Conservation (phyloP, 2,888 invertebrate species). For the Octodonta nipae region DNA sequence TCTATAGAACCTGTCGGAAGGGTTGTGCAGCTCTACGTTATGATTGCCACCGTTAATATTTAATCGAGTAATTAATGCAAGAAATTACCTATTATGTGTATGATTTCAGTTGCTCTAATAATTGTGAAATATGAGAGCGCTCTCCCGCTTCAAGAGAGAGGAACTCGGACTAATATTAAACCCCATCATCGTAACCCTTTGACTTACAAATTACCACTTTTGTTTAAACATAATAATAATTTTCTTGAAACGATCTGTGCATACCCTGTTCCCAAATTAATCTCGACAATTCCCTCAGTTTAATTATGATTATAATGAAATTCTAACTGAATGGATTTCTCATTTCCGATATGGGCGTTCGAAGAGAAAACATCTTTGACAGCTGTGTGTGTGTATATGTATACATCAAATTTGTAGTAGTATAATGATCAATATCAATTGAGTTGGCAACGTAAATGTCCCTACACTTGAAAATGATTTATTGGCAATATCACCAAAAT, state of each 20-base stretch:
- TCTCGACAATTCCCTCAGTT: constrained; percentile 19
- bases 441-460: no score
- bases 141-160: constrained; percentile 12
- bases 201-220: constrained; percentile 13
- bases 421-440: no score
- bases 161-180: constrained; percentile 4
- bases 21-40: constrained; percentile 35
- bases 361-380: no score
- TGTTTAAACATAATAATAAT: constrained; percentile 25
- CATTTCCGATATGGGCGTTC: no score
- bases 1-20: constrained; percentile 36
- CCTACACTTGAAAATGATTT: no score
- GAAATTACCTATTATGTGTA: constrained; percentile 41
- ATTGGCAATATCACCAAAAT: no score
- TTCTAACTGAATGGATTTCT: no score
- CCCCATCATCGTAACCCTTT: constrained; percentile 7
- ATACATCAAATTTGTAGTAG: no score
- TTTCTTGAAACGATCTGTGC: constrained; percentile 22
- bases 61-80: constrained; percentile 41
- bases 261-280: constrained; percentile 23
- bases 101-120: constrained; percentile 38
- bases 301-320: constrained; percentile 22
- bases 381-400: no score
- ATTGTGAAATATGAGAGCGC: constrained; percentile 36
- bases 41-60: constrained; percentile 40